Conservation (phyloP, 1,140 invertebrate genomes). For the Cardiocondyla obscurior region DNA sequence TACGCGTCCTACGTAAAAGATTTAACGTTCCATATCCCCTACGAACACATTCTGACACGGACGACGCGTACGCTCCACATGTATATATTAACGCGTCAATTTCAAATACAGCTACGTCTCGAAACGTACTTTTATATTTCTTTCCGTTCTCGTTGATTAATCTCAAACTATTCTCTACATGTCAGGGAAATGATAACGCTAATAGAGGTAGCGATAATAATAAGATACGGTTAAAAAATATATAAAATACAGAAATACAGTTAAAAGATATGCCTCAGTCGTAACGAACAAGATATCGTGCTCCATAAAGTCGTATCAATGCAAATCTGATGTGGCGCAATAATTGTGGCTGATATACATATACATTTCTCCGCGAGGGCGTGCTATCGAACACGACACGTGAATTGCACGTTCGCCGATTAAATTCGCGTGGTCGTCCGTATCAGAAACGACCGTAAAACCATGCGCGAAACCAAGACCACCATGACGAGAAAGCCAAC, state of each 20-base stretch:
- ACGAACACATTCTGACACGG: conserved; percentile 2
- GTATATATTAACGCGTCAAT: not conserved
- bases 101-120: not conserved
- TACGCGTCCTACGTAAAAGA: conserved; percentile 61
- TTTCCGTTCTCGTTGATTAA: not conserved
- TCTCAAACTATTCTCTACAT: not conserved
- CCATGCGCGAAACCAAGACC: conserved; percentile 22
- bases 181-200: not conserved
- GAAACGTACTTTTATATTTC: not conserved
- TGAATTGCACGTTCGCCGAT: not conserved
- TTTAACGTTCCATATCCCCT: conserved; percentile 43
- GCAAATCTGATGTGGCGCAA: not conserved
- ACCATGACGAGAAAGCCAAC: conserved; percentile 12
- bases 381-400: not conserved
- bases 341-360: conserved; percentile 28
- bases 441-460: not conserved
- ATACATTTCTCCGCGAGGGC: not conserved
- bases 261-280: not conserved
- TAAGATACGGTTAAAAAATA: not conserved
- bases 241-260: not conserved
- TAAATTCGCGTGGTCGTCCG: conserved; percentile 18
- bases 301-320: not conserved
- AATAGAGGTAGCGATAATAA: not conserved
- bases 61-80: not conserved
- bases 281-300: not conserved